A percentile compares a stretch with the other conserved stretches of the same genome.
Evolutionary conservation across 2,113 vertebrate genomes (phyloP).

Genomic region (Gracilinanus agilis): DNA sequence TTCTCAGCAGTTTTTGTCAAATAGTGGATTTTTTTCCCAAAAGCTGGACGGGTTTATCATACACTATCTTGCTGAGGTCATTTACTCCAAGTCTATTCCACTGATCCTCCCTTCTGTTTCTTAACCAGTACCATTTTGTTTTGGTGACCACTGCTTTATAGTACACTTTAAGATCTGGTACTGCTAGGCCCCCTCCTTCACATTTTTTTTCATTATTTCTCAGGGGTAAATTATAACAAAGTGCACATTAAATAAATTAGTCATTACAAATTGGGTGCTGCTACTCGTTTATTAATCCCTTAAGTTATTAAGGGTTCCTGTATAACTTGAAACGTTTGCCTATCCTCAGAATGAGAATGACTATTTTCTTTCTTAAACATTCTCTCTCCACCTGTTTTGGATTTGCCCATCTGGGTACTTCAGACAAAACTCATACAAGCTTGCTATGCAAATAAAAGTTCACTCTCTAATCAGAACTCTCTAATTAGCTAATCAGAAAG

Average conservation of each 20-base stretch:
- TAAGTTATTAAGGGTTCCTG: not conserved
- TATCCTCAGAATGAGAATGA: not conserved
- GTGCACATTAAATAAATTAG: not conserved
- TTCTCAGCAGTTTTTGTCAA: no score
- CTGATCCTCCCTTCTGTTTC: no score
- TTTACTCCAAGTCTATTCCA: no score
- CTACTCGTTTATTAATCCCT: not conserved
- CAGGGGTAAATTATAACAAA: not conserved
- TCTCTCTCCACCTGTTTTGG: not conserved
- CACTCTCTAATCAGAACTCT: no score
- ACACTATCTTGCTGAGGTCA: no score
- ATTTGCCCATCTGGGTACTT: not conserved
- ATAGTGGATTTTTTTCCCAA: no score
- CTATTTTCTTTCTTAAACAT: not conserved
- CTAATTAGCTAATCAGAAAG: not conserved
- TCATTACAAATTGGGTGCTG: not conserved
- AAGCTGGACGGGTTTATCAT: no score
- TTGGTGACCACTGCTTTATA: no score
- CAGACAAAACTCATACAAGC: not conserved
- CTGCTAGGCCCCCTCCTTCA: no score
- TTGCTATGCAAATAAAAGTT: not conserved
- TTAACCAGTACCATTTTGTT: no score
- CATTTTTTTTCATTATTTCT: no score
- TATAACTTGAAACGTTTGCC: not conserved
- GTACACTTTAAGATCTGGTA: no score